A percentile compares a stretch with the other conserved stretches of the same genome.
Conservation (phyloP, 2,797 vertebrate species). For the Lycodopsis pacificus region DNA sequence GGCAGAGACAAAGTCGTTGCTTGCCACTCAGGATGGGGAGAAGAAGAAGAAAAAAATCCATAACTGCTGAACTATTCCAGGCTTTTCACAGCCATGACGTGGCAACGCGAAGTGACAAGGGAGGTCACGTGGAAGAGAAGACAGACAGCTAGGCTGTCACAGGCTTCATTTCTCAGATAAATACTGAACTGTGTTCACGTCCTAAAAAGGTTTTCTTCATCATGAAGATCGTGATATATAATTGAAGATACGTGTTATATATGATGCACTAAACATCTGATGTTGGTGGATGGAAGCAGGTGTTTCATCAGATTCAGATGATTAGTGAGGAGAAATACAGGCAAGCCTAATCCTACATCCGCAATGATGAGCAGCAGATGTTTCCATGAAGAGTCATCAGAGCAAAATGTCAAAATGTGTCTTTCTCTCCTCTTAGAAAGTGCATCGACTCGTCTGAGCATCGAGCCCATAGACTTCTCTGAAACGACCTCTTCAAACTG, state of each 20-base stretch:
- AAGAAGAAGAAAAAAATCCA: conserved; percentile 45
- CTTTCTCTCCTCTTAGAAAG: background rate
- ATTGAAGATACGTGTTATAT: background rate
- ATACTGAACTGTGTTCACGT: background rate
- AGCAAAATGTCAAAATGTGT: conserved; percentile 15
- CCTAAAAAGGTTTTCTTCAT: background rate
- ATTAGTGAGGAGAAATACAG: background rate
- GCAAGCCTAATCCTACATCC: background rate
- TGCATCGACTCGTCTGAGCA: conserved; percentile 14
- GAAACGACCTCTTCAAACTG: conserved; percentile 6
- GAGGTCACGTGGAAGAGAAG: conserved; percentile 47
- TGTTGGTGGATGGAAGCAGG: background rate
- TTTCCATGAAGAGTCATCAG: conserved; percentile 14
- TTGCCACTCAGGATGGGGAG: background rate
- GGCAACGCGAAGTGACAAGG: conserved; percentile 55
- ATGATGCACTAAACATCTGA: too few relatives aligned
- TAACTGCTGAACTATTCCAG: conserved; percentile 56
- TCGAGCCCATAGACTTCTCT: conserved; percentile 12
- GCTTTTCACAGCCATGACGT: conserved; percentile 37
- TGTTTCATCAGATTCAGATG: background rate
- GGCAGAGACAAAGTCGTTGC: conserved; percentile 33
- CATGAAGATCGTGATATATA: too few relatives aligned
- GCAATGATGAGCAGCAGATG: conserved; percentile 18
- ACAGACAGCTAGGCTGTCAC: conserved; percentile 11
- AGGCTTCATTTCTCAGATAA: background rate